Conservation (phyloP, 2,113 vertebrate species). For the Xerus inauris region DNA sequence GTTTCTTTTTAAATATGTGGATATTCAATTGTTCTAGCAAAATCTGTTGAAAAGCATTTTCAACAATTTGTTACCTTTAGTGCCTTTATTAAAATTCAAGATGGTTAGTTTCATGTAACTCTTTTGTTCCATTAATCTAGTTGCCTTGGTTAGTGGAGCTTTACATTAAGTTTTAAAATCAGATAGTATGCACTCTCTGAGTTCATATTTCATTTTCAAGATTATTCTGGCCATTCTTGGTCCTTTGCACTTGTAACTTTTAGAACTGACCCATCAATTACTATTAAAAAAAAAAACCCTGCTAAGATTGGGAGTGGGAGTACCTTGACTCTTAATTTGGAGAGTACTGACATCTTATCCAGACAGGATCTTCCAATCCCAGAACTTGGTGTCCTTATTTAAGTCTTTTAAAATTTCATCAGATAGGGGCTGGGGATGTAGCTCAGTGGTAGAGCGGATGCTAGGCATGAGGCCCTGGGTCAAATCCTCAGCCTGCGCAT, state of each 20-base stretch:
- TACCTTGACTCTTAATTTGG: neutral
- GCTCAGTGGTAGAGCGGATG: neutral
- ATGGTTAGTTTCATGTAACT: neutral
- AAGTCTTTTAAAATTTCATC: neutral
- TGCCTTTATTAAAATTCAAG: neutral
- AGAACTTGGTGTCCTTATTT: neutral
- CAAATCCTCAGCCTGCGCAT: neutral
- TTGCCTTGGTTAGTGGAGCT: neutral
- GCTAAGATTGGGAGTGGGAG: neutral
- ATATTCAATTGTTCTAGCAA: neutral
- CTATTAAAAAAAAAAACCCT: neutral
- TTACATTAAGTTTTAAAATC: neutral
- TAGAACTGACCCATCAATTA: neutral
- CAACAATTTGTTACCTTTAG: neutral
- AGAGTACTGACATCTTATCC: neutral
- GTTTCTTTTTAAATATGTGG: neutral
- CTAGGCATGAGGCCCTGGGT: neutral
- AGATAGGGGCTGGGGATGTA: neutral
- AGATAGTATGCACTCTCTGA: neutral
- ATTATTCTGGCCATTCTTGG: neutral
- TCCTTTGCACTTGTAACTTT: neutral
- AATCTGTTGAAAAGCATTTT: conserved; percentile 1
- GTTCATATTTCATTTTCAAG: neutral
- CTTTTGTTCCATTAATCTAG: neutral
- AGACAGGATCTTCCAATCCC: neutral